A percentile compares a stretch with the other conserved stretches of the same genome.
phyloP scores from a whole-genome alignment of 2,888 invertebrate species.

The Cephus runcator region DNA sequence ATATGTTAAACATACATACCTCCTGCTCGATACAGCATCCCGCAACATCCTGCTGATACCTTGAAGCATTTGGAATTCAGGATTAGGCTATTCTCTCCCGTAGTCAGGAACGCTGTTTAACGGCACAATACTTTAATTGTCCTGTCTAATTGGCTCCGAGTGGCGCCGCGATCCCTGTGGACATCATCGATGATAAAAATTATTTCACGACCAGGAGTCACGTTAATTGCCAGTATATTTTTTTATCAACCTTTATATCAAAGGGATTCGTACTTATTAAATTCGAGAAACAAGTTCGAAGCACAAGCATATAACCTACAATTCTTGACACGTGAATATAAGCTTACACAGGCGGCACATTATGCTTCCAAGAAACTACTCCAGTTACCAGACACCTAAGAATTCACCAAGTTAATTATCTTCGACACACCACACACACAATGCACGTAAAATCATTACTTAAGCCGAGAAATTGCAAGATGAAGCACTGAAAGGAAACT shows the following conservation, averaged over 20 bases:
- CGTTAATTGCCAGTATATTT: conserved; percentile 30
- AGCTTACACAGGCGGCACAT: not conserved
- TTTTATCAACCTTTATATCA: conserved; percentile 23
- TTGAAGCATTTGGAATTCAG: not conserved
- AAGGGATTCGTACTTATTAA: not conserved
- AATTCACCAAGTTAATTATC: not conserved
- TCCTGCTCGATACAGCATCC: not conserved
- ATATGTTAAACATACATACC: not conserved
- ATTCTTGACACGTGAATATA: not conserved
- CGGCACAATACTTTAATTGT: conserved; percentile 58
- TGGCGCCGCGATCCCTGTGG: conserved; percentile 56
- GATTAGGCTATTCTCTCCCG: conserved; percentile 16
- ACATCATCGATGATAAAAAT: conserved; percentile 44
- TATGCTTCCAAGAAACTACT: not conserved
- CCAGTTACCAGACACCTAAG: not conserved
- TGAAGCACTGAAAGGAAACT: not conserved
- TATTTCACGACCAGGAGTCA: conserved; percentile 36
- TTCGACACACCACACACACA: not conserved
- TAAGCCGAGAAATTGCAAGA: not conserved
- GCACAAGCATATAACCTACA: not conserved
- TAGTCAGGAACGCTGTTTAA: conserved; percentile 28
- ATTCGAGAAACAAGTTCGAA: not conserved
- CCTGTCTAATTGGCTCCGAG: conserved; percentile 61
- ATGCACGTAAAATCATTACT: not conserved
- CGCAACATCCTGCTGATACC: not conserved